Evolutionary conservation across 2,888 invertebrate species (phyloP), one percentile per base, ranked within the genome.

Genomic region (Aplocera efformata): DNA sequence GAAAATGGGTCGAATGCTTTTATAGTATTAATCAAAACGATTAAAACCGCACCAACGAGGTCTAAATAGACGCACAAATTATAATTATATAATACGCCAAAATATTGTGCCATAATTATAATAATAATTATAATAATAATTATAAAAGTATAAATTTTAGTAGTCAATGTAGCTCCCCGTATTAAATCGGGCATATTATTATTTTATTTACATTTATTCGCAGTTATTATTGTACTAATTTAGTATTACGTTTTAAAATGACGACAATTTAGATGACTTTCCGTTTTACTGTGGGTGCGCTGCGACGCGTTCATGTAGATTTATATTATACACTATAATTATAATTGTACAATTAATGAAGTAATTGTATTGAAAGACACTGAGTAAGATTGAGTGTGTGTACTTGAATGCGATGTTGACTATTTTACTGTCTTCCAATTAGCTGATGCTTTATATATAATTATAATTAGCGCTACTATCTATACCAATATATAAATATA

Each of bases 261-360:
- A 58, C 58, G 62, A 67, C 62, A 67, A 65, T 72, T 67, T 68
- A 68, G 67, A 69, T 66, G 72, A 68, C 71, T 75, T 71, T 68
- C 72, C 64, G 60, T 64, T 67, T 42, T 60, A 54, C 67, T 72
- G 72, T 71, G 73, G 67, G 69, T 72, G 74, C 72, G 79, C 78
- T 56, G 78, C 81, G 86, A 82, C 79, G 77, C 79, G 86, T 88
- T 86, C 84, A 85, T 70, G 84, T 88, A 77, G 70, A 66, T 80
- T 82, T 71, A 67, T 58, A 66, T 65, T 72, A 64, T 79, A 75
- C 69, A 72, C 28, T 44, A 69, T 78, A 72, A 75, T 68, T 66
- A 72, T 72, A 17, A 20, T 26, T 25, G 30, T 46, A 29, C 29
- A 23, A 30, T 39, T 30, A 37, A 41, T 38, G 13, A 17, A 17